A percentile compares a stretch with the other conserved stretches of the same genome.
phyloP scores from a whole-genome alignment of 1,140 invertebrate genomes.

The Papilio xuthus region DNA sequence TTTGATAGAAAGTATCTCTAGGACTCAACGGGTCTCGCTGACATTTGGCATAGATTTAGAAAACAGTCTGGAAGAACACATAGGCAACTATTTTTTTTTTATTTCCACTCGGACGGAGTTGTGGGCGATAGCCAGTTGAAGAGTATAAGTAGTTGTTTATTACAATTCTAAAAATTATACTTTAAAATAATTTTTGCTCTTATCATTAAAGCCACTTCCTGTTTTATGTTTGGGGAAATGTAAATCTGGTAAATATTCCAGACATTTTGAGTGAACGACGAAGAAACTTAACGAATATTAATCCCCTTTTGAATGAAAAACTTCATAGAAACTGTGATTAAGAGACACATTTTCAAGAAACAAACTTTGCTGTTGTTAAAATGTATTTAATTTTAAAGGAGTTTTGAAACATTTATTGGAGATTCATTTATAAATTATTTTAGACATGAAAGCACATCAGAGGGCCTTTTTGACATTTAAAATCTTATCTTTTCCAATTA shows the following conservation, averaged over 20 bases:
- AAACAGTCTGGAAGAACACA: too few species aligned
- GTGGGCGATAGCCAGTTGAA: too few species aligned
- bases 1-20: too few species aligned
- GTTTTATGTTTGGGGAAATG: not conserved
- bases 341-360: constrained; percentile 16
- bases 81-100: too few species aligned
- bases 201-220: not conserved
- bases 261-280: not conserved
- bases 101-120: too few species aligned
- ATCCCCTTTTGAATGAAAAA: not conserved
- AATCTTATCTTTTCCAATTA: not conserved
- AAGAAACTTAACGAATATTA: constrained; percentile 2
- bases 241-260: not conserved
- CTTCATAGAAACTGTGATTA: not conserved
- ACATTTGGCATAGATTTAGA: too few species aligned
- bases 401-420: not conserved
- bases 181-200: not conserved
- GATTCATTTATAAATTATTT: not conserved
- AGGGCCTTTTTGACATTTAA: not conserved
- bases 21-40: too few species aligned
- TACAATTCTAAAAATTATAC: too few species aligned
- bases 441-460: not conserved
- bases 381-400: not conserved
- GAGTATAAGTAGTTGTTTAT: too few species aligned
- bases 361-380: not conserved